Evolutionary conservation across 1,140 invertebrate species (phyloP), one percentile per base, ranked within the genome.

Genomic region (Caenorhabditis tropicalis): DNA sequence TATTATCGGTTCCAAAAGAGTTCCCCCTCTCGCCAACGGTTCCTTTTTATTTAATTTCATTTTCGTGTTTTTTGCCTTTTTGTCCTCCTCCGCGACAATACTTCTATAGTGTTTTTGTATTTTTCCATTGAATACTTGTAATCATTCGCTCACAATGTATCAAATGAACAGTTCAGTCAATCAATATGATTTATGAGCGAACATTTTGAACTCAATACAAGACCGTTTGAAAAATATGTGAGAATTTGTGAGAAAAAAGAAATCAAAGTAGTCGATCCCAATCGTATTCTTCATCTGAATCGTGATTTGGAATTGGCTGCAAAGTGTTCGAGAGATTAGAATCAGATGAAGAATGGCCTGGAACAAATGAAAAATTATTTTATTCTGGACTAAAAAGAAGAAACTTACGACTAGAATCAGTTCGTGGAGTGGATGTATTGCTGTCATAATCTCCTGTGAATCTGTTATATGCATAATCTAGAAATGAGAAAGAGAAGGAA

Each of bases 91-190:
- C 65, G 10, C 58, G 31, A 65, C 58, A 65, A 31, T 74, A 74
- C 33, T 27, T 74, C 36, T 74, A 74, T 74, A 74, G 36, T 43
- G n/a, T n/a, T n/a, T 36, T 74, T 74, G 36, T 74, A 74, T 74
- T 39, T 74, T 46, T 15, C 21, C 21, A 16, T 24, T 46, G 6
- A 16, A 15, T n/a, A 65, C 58, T 65, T 65, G 58, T 65, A 36
- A 19, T 27, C 19, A 27, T 10, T 58, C 24, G 53, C 53, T 36
- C 31, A 65, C 5, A 19, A 2, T 58, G 53, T 27, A 58, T 58
- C 53, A 58, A 24, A 27, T 27, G 27, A 58, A 12, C 6, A 29
- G n/a, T n/a, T 24, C 19, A 9, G 49, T 51, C 6, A 16, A 51
- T 16, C 15, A 51, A 51, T n/a, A 19, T 21, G 49, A 43, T n/a